Evolutionary conservation across 2,797 vertebrate genomes (phyloP), one percentile per base, ranked within the genome.

Genomic region (Gorsachius magnificus): DNA sequence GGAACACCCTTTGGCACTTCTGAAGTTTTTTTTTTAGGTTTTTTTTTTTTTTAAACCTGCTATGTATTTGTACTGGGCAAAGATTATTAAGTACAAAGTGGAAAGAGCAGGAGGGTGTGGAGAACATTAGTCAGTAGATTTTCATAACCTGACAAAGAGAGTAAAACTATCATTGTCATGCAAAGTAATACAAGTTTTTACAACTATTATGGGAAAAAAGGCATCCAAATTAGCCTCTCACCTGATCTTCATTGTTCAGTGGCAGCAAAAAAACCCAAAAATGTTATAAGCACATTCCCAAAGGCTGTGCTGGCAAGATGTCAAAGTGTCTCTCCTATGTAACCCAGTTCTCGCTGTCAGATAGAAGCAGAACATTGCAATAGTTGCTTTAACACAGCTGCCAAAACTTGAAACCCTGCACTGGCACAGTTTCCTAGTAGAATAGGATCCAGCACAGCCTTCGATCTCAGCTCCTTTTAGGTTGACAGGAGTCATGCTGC

Each of bases 161-260:
- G 35, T 25, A 79, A 46, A 78, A 11, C 53, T 57, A 13, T 48
- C 66, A 41, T 10, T 88, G 84, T 45, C 70, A 66, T 18, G 84
- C 50, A 7, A 20, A 82, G 60, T 12, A 78, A 83, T 13, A 33
- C 5, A 21, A 58, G 29, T 13, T 90, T 64, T 87, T 86, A 87
- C 58, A 88, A 16, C 45, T 74, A 16, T 46, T 76, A 50, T 36
- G 61, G 90, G 57, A 70, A 64, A 13, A 64, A 11, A 36, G 54
- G 72, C 78, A 82, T 51, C 70, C 82, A 81, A 95, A 70, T 95
- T 46, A 71, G 45, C 41, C 50, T 74, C 89, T 96, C 85, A 87
- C 70, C 89, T 51, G 43, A 56, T 31, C 70, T 36, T 87, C 74
- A 29, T 2, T 43, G 82, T 75, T 71, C 70, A 83, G 66, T 16